phyloP scores from a whole-genome alignment of 2,113 vertebrate genomes.

The Propithecus coquereli region DNA sequence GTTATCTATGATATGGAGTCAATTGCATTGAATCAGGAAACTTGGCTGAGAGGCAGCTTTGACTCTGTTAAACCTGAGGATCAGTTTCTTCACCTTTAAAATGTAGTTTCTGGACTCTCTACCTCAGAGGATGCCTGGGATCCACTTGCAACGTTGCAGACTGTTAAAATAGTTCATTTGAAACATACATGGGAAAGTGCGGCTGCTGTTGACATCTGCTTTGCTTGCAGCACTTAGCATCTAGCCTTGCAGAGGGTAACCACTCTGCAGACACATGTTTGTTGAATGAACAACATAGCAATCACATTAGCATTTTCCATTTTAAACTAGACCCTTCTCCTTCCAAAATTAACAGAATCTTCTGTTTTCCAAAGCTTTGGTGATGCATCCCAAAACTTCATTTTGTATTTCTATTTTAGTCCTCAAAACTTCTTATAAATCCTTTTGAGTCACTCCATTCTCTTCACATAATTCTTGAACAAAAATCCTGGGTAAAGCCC shows the following conservation, averaged over 20 bases:
- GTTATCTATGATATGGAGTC: neutral
- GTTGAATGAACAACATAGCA: neutral
- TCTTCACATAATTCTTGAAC: neutral
- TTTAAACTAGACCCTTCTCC: neutral
- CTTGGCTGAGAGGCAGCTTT: neutral
- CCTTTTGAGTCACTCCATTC: neutral
- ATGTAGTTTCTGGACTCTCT: neutral
- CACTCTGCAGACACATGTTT: neutral
- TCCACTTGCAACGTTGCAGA: neutral
- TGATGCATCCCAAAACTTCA: neutral
- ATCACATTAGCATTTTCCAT: neutral
- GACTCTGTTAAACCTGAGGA: neutral
- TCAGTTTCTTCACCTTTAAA: neutral
- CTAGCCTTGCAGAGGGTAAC: neutral
- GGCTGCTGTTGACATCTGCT: neutral
- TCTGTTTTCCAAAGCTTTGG: neutral
- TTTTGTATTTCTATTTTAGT: neutral
- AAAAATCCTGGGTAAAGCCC: neutral
- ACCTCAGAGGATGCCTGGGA: neutral
- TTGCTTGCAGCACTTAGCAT: neutral
- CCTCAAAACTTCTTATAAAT: neutral
- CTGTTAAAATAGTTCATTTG: neutral
- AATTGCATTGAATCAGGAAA: neutral
- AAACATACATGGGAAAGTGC: neutral
- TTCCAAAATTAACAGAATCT: constrained; percentile 9